Evolutionary conservation across 1,140 invertebrate species (phyloP).

Genomic region (Pomacea maculata): DNA sequence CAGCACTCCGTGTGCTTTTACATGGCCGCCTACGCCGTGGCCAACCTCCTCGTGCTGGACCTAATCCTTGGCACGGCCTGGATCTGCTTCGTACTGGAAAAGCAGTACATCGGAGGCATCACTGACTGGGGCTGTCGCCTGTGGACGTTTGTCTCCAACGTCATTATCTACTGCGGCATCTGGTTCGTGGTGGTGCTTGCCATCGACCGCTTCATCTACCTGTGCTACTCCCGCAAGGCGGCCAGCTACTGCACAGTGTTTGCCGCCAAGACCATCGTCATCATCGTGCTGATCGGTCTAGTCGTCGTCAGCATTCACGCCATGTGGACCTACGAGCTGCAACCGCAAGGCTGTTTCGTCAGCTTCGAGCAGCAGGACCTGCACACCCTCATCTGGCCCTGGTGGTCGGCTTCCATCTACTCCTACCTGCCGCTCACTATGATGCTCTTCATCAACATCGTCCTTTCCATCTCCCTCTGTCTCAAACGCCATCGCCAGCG

Average conservation of each 20-base stretch:
- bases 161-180: constrained; percentile 51
- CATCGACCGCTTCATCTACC: constrained; percentile 54
- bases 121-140: constrained; percentile 51
- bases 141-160: constrained; percentile 57
- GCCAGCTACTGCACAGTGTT: constrained; percentile 52
- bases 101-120: constrained; percentile 36
- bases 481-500: constrained; percentile 38
- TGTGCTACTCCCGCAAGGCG: constrained; percentile 48
- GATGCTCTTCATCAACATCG: constrained; percentile 47
- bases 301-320: constrained; percentile 58
- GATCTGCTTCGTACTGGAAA: constrained; percentile 46
- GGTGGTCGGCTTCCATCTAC: constrained; percentile 56
- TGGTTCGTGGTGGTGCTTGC: constrained; percentile 60
- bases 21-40: constrained; percentile 52
- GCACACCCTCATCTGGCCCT: constrained; percentile 56
- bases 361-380: constrained; percentile 44
- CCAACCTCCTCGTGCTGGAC: constrained; percentile 50
- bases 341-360: constrained; percentile 50
- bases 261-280: constrained; percentile 50
- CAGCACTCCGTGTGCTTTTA: constrained; percentile 58
- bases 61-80: constrained; percentile 48
- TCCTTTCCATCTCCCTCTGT: constrained; percentile 45
- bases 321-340: constrained; percentile 59
- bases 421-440: constrained; percentile 54
- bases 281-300: constrained; percentile 53